A percentile compares a stretch with the other conserved stretches of the same genome.
phyloP scores from a whole-genome alignment of 2,888 invertebrate species.

The Salpingus planirostris region DNA sequence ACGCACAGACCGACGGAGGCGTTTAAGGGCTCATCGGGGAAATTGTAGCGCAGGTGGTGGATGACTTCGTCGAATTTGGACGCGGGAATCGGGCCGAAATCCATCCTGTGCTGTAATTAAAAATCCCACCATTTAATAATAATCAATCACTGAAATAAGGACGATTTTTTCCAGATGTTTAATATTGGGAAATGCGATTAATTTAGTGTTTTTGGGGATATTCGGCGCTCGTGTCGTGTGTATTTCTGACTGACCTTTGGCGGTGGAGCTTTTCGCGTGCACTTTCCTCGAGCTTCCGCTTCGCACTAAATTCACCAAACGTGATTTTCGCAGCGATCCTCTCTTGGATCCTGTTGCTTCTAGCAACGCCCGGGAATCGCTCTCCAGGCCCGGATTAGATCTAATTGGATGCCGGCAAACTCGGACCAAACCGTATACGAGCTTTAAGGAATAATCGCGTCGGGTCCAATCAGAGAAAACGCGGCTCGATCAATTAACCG shows the following conservation, averaged over 20 bases:
- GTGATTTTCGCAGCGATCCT: constrained; percentile 20
- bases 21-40: constrained; percentile 78
- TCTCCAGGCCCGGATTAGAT: constrained; percentile 22
- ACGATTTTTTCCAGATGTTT: no score
- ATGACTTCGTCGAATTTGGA: constrained; percentile 55
- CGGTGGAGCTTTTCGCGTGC: constrained; percentile 6
- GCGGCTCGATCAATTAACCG: no score
- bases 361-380: constrained; percentile 33
- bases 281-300: constrained; percentile 22
- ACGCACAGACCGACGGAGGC: constrained; percentile 65
- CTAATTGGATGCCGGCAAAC: constrained; percentile 36
- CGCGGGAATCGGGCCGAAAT: constrained; percentile 42
- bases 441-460: no score
- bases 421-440: no score
- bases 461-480: no score
- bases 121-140: no score
- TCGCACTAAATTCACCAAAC: constrained; percentile 26
- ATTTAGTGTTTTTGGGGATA: no score
- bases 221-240: no score
- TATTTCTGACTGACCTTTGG: constrained; percentile 9
- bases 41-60: constrained; percentile 61
- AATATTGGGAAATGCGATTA: no score
- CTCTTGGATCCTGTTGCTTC: constrained; percentile 32
- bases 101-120: no score
- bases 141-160: no score